phyloP scores from a whole-genome alignment of 2,888 invertebrate genomes.

The Macrophya annulata region DNA sequence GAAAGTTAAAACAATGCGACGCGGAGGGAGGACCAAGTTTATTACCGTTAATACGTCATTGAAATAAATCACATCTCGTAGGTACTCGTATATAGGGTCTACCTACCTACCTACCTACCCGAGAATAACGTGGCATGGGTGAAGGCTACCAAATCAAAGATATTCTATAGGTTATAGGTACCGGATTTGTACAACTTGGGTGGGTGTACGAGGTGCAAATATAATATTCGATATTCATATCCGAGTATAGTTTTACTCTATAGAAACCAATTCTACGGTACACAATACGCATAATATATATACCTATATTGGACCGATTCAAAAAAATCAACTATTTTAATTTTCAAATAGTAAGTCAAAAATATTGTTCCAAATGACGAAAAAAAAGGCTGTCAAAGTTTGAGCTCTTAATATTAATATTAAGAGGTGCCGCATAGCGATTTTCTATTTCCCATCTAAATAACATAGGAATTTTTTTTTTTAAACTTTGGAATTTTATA shows the following conservation, averaged over 20 bases:
- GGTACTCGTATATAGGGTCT: not conserved
- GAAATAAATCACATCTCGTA: constrained; percentile 45
- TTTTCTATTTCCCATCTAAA: no score
- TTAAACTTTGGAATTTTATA: no score
- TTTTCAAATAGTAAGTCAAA: no score
- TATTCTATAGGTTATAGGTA: not conserved
- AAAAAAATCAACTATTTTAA: no score
- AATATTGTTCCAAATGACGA: no score
- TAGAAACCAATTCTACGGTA: not conserved
- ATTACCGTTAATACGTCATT: constrained; percentile 50
- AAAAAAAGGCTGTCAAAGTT: no score
- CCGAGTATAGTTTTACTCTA: not conserved
- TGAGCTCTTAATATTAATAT: no score
- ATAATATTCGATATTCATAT: constrained; percentile 5
- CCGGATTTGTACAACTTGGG: not conserved
- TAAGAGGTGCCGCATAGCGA: no score
- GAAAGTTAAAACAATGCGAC: constrained; percentile 45
- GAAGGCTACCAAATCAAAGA: not conserved
- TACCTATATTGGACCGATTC: no score
- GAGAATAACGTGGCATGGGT: not conserved
- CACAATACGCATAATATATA: not conserved
- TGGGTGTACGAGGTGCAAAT: not conserved
- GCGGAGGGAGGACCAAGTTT: constrained; percentile 41
- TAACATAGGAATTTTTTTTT: no score
- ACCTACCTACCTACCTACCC: constrained; percentile 5